Evolutionary conservation across 2,113 vertebrate species (phyloP).

Genomic region (Notechis scutatus): DNA sequence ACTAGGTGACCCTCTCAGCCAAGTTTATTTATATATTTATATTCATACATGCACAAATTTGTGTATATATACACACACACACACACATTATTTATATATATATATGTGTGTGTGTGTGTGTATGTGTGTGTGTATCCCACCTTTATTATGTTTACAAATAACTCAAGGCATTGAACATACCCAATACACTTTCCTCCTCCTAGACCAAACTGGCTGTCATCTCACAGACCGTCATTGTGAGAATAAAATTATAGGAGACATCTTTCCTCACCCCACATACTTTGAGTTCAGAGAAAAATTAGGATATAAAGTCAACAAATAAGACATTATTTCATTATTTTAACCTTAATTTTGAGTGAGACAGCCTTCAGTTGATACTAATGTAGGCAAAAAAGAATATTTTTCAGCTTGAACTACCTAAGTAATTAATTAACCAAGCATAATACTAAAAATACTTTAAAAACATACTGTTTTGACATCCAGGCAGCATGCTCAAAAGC

Average conservation of each 20-base stretch:
- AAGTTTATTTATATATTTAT: neutral
- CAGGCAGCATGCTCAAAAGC: conserved; percentile 94
- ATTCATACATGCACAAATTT: too few species aligned
- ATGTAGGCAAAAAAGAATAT: neutral
- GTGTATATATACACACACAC: neutral
- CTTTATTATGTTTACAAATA: neutral
- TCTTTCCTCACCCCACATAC: neutral
- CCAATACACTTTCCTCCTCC: neutral
- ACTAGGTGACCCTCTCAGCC: neutral
- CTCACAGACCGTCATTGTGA: neutral
- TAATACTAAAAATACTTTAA: conserved; percentile 4
- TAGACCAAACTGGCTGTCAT: neutral
- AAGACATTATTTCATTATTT: neutral
- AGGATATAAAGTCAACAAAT: neutral
- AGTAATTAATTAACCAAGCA: neutral
- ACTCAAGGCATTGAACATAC: neutral
- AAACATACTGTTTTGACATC: conserved; percentile 97
- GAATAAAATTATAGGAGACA: neutral
- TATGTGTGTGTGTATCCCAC: neutral
- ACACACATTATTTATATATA: too few species aligned
- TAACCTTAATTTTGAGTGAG: neutral
- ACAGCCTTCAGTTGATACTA: neutral
- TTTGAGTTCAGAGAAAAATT: neutral
- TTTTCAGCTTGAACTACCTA: neutral
- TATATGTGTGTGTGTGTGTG: too few species aligned